Conservation (phyloP, 2,797 vertebrate species). For the Knipowitschia caucasica region DNA sequence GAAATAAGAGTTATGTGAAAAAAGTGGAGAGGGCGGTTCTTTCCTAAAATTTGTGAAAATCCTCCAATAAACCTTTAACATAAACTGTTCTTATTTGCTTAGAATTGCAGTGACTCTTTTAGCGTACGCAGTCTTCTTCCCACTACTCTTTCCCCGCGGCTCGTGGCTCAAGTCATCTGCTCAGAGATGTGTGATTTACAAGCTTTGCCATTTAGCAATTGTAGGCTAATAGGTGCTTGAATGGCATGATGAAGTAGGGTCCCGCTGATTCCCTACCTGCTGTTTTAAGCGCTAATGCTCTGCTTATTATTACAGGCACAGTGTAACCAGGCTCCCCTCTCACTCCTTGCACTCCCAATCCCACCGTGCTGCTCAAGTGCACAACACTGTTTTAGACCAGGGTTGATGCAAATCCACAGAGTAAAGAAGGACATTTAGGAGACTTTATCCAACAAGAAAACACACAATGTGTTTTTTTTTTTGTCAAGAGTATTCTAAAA, state of each 20-base stretch:
- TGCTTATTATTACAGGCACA: conserved; percentile 69
- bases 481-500: too few relatives aligned
- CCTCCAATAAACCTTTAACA: too few relatives aligned
- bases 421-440: too few relatives aligned
- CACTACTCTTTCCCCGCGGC: neutral
- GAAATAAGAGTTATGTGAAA: too few relatives aligned
- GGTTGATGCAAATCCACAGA: neutral
- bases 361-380: neutral
- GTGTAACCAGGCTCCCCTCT: conserved; percentile 24
- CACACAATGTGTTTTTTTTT: too few relatives aligned
- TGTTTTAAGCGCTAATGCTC: conserved; percentile 68
- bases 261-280: conserved; percentile 61
- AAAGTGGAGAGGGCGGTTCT: too few relatives aligned
- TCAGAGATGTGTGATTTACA: conserved; percentile 77
- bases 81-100: neutral
- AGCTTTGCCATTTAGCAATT: conserved; percentile 75
- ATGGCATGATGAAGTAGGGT: conserved; percentile 70
- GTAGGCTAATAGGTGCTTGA: conserved; percentile 72
- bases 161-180: conserved; percentile 34
- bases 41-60: too few relatives aligned
- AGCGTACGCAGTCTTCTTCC: neutral
- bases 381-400: neutral
- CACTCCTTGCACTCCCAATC: neutral
- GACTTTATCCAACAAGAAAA: too few relatives aligned
- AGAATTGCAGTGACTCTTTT: neutral